phyloP scores from a whole-genome alignment of 1,140 invertebrate species.

The Papilio helenus region DNA sequence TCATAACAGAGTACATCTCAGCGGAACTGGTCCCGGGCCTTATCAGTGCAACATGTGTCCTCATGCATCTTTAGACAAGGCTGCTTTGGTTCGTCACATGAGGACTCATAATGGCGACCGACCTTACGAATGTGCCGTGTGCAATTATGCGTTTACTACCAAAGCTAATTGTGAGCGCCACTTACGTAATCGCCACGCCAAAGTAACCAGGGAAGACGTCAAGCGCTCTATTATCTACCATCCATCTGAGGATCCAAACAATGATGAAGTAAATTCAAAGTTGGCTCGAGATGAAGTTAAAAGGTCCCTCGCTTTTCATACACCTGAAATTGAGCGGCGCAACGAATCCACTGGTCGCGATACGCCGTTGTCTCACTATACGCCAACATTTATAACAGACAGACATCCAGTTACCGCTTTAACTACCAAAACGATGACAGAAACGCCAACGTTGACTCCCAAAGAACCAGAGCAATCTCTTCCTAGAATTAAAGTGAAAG shows the following conservation, averaged over 20 bases:
- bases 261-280: conserved; percentile 86
- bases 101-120: conserved; percentile 96
- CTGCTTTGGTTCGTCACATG: conserved; percentile 94
- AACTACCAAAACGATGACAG: conserved; percentile 56
- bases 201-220: conserved; percentile 91
- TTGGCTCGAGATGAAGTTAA: conserved; percentile 82
- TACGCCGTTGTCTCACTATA: conserved; percentile 81
- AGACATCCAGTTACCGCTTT: conserved; percentile 71
- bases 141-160: conserved; percentile 98
- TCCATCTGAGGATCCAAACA: conserved; percentile 91
- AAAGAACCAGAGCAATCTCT: conserved; percentile 67
- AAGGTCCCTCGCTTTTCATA: conserved; percentile 74
- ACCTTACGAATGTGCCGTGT: conserved; percentile 96
- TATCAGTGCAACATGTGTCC: conserved; percentile 97
- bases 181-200: conserved; percentile 94
- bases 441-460: conserved; percentile 58
- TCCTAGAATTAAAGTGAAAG: conserved; percentile 86
- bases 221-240: conserved; percentile 94
- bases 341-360: conserved; percentile 69
- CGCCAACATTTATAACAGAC: conserved; percentile 68
- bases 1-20: conserved; percentile 92
- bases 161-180: conserved; percentile 96
- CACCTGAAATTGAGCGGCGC: conserved; percentile 70
- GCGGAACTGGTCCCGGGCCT: conserved; percentile 86
- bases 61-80: conserved; percentile 94